Conservation (phyloP, 2,797 vertebrate species). For the Phoxinus dragarum region DNA sequence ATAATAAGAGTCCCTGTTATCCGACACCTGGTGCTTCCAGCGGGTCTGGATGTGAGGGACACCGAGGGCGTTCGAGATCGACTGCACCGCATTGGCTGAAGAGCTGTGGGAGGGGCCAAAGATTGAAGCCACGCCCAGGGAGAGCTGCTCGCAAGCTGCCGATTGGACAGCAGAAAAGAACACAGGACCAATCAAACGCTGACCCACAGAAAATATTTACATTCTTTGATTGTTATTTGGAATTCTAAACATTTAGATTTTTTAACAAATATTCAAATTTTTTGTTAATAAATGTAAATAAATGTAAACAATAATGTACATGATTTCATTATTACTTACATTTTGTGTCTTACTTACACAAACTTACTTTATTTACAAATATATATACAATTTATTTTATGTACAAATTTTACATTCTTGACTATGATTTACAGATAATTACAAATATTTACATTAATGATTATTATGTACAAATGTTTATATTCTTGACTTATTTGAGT, state of each 20-base stretch:
- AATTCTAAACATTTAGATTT: neutral
- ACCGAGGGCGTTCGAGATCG: conserved; percentile 97
- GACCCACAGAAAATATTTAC: neutral
- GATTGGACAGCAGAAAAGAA: conserved; percentile 65
- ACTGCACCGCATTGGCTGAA: conserved; percentile 97
- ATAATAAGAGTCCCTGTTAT: conserved; percentile 98
- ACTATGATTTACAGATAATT: neutral
- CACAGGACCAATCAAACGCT: neutral
- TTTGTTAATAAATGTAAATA: neutral
- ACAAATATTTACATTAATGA: neutral
- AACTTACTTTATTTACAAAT: neutral
- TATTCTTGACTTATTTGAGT: neutral
- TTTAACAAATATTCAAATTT: neutral
- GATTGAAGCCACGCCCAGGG: conserved; percentile 97
- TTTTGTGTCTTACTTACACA: neutral
- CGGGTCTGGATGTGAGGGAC: conserved; percentile 98
- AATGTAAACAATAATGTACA: neutral
- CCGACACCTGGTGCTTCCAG: conserved; percentile 99
- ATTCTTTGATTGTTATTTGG: neutral
- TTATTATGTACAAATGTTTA: neutral
- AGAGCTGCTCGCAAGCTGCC: conserved; percentile 97
- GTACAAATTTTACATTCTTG: neutral
- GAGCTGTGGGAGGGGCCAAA: conserved; percentile 99
- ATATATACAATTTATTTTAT: neutral
- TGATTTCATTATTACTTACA: neutral